Conservation (phyloP, 2,113 vertebrate species). For the Daubentonia madagascariensis region DNA sequence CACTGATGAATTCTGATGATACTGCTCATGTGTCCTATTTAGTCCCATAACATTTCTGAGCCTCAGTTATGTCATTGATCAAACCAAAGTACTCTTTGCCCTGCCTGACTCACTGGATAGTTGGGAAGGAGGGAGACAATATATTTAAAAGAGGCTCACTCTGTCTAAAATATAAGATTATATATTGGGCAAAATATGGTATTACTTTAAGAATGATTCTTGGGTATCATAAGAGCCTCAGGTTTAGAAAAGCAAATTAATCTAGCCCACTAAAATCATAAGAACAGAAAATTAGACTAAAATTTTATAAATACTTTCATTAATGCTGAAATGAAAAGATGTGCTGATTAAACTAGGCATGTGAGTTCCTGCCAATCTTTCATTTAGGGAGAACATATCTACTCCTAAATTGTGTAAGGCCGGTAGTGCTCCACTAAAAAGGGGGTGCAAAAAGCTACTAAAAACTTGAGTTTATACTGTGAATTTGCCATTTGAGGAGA, state of each 20-base stretch:
- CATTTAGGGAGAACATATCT: background rate
- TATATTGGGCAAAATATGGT: background rate
- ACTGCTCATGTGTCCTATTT: background rate
- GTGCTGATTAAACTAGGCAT: background rate
- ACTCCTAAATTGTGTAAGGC: background rate
- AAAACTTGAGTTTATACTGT: background rate
- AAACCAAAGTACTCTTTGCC: background rate
- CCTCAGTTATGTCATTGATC: background rate
- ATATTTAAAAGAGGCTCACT: background rate
- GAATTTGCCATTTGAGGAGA: background rate
- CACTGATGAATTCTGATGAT: background rate
- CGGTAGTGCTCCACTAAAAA: background rate
- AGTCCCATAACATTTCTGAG: background rate
- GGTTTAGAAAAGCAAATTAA: background rate
- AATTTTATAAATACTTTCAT: background rate
- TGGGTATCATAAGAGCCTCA: background rate
- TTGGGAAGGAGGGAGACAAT: background rate
- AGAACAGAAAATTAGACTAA: background rate
- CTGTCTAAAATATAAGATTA: background rate
- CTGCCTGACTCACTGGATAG: background rate
- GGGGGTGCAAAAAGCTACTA: background rate
- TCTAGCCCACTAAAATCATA: background rate
- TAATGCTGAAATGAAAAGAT: background rate
- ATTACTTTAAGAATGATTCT: conserved; percentile 12
- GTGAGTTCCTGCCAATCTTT: background rate